Conservation (phyloP, 2,888 invertebrate species). For the Andricus curvator region DNA sequence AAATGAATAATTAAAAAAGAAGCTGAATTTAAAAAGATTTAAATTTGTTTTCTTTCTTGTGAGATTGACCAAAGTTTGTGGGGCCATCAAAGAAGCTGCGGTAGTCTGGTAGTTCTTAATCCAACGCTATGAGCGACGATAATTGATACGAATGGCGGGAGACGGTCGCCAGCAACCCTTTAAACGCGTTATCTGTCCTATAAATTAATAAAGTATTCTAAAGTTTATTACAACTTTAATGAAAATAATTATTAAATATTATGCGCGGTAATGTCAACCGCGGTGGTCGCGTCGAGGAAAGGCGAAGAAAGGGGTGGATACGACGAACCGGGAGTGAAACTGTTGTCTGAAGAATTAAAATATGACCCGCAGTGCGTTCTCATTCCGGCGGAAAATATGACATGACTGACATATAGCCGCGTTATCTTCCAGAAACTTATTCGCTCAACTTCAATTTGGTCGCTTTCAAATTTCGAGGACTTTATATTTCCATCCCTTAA, state of each 20-base stretch:
- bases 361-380: slow-evolving; percentile 77
- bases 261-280: slow-evolving; percentile 74
- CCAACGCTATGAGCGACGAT: slow-evolving; percentile 67
- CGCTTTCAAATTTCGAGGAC: not conserved
- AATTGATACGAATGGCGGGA: slow-evolving; percentile 74
- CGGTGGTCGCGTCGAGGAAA: slow-evolving; percentile 62
- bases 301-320: slow-evolving; percentile 66
- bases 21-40: not conserved
- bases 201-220: slow-evolving; percentile 78
- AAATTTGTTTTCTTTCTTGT: not conserved
- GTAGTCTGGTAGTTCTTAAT: slow-evolving; percentile 62
- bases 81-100: slow-evolving; percentile 50
- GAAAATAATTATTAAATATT: slow-evolving; percentile 79
- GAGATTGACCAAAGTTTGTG: slow-evolving; percentile 43
- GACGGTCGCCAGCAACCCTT: slow-evolving; percentile 68
- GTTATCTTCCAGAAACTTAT: slow-evolving; percentile 63
- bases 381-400: slow-evolving; percentile 75
- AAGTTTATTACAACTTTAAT: slow-evolving; percentile 78
- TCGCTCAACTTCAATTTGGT: slow-evolving; percentile 21
- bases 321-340: slow-evolving; percentile 60
- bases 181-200: slow-evolving; percentile 72
- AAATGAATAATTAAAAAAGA: not conserved
- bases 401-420: slow-evolving; percentile 74
- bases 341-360: slow-evolving; percentile 76
- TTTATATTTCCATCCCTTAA: not conserved